Percentiles rank a stretch among this genome's conserved stretches.
phyloP scores from a whole-genome alignment of 2,797 vertebrate species.

The Takifugu ocellatus region DNA sequence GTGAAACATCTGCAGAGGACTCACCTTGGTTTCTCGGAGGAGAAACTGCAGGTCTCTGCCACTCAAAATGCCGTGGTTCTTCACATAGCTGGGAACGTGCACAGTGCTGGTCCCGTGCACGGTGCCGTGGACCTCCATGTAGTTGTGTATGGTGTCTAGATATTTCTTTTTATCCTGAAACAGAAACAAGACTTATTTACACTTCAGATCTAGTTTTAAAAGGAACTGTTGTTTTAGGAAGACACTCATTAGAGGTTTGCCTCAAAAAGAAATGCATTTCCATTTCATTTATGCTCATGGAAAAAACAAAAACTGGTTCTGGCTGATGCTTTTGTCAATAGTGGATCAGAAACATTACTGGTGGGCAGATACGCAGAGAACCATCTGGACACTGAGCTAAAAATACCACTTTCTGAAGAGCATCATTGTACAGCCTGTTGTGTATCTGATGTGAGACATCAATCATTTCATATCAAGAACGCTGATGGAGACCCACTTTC shows the following conservation, averaged over 20 bases:
- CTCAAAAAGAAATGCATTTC: neutral
- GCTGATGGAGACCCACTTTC: conserved; percentile 4
- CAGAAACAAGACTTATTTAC: neutral
- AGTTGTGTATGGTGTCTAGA: conserved; percentile 92
- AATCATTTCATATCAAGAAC: neutral
- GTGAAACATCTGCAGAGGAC: conserved; percentile 5
- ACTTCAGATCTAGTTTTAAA: too few relatives aligned
- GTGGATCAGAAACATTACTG: conserved; percentile 26
- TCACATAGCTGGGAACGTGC: conserved; percentile 91
- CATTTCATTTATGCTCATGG: too few relatives aligned
- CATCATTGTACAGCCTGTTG: conserved; percentile 8
- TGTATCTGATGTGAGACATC: conserved; percentile 19
- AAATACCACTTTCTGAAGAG: conserved; percentile 33
- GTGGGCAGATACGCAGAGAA: conserved; percentile 47
- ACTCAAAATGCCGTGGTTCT: conserved; percentile 97
- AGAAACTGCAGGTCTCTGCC: conserved; percentile 96
- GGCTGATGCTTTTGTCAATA: neutral
- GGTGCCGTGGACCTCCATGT: conserved; percentile 94
- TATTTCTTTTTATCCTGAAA: conserved; percentile 92
- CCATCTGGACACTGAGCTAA: conserved; percentile 50
- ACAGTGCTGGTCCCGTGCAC: conserved; percentile 92
- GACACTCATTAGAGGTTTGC: neutral
- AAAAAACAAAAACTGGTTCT: too few relatives aligned
- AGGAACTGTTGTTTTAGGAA: too few relatives aligned
- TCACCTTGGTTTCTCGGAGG: conserved; percentile 92